Conservation (phyloP, 2,113 vertebrate species). For the Cynocephalus volans region DNA sequence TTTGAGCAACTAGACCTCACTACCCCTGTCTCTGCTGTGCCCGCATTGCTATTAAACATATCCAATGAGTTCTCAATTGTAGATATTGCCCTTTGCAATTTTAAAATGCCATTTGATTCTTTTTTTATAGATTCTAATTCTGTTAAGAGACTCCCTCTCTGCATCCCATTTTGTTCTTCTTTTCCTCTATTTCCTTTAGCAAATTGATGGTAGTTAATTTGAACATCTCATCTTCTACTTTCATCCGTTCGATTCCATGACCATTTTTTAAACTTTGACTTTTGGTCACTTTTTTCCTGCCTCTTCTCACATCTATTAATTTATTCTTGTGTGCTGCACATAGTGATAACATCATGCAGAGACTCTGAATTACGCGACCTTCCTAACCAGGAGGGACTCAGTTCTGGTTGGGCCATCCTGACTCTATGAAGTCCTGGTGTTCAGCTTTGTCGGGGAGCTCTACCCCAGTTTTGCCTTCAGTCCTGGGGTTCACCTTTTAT, state of each 20-base stretch:
- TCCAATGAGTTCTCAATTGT: neutral
- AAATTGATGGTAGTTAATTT: neutral
- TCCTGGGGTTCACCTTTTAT: neutral
- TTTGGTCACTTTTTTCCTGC: neutral
- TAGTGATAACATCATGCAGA: accelerated
- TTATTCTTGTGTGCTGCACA: neutral
- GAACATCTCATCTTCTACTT: neutral
- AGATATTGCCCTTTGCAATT: neutral
- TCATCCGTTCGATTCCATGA: neutral
- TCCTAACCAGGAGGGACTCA: neutral
- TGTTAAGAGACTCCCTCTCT: neutral
- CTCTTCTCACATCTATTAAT: neutral
- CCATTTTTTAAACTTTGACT: neutral
- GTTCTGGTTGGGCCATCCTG: neutral
- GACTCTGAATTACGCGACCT: neutral
- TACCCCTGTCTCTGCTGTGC: too few species aligned
- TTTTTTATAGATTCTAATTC: neutral
- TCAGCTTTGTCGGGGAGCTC: neutral
- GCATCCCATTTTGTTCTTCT: neutral
- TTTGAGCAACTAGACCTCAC: neutral
- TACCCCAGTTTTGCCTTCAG: neutral
- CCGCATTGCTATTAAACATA: too few species aligned
- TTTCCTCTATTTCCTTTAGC: neutral
- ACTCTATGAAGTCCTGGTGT: neutral
- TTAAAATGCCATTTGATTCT: neutral